Evolutionary conservation across 1,140 invertebrate species (phyloP), one percentile per base, ranked within the genome.

Genomic region (Polypedilum pembai): DNA sequence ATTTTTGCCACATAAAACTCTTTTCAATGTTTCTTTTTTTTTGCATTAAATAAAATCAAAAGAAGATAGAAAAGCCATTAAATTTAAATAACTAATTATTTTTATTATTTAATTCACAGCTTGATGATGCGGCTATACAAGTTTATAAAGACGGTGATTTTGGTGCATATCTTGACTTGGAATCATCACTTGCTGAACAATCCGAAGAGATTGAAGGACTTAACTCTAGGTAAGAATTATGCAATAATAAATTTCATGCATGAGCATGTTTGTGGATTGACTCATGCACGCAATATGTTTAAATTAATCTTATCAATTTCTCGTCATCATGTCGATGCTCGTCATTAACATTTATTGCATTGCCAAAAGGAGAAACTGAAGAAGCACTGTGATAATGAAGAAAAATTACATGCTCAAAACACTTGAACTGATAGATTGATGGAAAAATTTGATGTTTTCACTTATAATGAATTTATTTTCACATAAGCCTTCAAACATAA

Each of bases 61-160:
- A 33, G 24, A 33, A 33, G 24, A 33, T 33, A 33, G 5, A 33
- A 33, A 33, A 33, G 5, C 5, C 5, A 33, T 33, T 33, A 33
- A 33, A 33, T 33, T 33, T 33, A 3, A 33, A 33, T 33, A 1
- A 33, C 24, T 33, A 33, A 33, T 33, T 33, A 15, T 69, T 69
- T 21, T 75, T 74, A 45, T 33, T 12, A 73, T 75, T 75, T 77
- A 40, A 78, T 73, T 91, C 90, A 63, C 88, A 98, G 96, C 86
- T 98, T 82, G 96, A 98, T 83, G 96, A 98, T 86, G 94, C 93
- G 75, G 93, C 95, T 20, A 86, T 98, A 73, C 96, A 98, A 84
- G 87, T 98, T 74, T 98, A 96, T 84, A 94, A 95, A 84, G 94
- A 97, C 84, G 93, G 95, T 77, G 95, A 97, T 83, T 98, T 94